phyloP scores from a whole-genome alignment of 2,888 invertebrate species.

The Papilio gigon region DNA sequence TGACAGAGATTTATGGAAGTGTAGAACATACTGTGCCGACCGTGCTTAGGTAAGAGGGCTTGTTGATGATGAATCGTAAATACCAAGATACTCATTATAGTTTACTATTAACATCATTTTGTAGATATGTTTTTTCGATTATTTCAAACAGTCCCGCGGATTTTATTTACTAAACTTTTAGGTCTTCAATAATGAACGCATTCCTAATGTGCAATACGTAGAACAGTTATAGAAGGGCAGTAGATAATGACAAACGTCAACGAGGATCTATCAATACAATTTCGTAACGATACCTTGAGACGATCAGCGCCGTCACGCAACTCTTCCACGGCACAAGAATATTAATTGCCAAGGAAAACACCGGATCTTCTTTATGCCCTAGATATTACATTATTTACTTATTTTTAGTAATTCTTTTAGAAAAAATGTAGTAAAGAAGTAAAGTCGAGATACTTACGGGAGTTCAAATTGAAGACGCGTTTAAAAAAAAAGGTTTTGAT shows the following conservation, averaged over 20 bases:
- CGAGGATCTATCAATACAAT: conserved; percentile 38
- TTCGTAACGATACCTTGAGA: conserved; percentile 53
- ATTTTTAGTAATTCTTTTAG: background rate
- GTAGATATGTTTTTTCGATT: no score
- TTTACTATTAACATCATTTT: no score
- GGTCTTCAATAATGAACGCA: background rate
- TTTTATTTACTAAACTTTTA: background rate
- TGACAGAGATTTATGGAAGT: no score
- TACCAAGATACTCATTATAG: no score
- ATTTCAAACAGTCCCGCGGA: background rate
- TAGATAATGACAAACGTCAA: conserved; percentile 13
- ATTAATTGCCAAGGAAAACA: conserved; percentile 65
- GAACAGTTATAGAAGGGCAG: conserved; percentile 1
- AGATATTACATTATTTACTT: background rate
- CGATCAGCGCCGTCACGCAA: conserved; percentile 49
- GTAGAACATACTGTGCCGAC: no score
- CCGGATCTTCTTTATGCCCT: conserved; percentile 10
- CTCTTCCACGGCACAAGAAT: conserved; percentile 54
- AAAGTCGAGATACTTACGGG: no score
- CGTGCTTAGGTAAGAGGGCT: no score
- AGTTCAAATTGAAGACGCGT: background rate
- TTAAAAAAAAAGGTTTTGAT: no score
- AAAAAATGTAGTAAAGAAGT: no score
- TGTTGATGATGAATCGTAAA: no score
- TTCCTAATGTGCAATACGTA: background rate